phyloP scores from a whole-genome alignment of 2,797 vertebrate genomes.

The Ateles fusciceps region DNA sequence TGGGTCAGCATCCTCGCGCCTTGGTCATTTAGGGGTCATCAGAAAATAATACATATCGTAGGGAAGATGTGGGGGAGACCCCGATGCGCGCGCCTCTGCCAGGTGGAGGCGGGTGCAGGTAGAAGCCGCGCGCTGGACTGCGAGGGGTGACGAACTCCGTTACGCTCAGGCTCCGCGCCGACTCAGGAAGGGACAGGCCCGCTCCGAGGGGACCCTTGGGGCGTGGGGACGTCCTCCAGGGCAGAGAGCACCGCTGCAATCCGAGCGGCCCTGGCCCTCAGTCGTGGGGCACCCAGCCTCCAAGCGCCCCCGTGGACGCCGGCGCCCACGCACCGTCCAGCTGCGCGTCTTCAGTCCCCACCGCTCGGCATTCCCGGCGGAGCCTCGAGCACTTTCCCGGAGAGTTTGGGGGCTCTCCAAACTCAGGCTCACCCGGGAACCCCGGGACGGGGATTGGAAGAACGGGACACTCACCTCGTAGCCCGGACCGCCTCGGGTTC shows the following conservation, averaged over 20 bases:
- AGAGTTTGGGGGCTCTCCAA: background rate
- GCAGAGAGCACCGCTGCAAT: rapidly evolving
- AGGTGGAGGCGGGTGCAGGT: background rate
- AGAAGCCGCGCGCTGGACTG: background rate
- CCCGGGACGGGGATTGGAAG: background rate
- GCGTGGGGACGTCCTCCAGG: background rate
- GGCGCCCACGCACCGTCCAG: background rate
- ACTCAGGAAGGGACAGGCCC: background rate
- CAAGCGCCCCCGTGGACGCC: rapidly evolving
- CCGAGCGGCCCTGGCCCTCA: background rate
- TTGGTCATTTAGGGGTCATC: background rate
- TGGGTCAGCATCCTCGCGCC: background rate
- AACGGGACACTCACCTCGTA: constrained; percentile 78
- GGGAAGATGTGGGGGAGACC: background rate
- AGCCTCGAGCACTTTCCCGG: background rate
- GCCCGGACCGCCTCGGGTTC: constrained; percentile 48
- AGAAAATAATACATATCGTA: background rate
- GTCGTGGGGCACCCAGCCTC: background rate
- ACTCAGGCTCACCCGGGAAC: background rate
- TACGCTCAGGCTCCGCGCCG: background rate
- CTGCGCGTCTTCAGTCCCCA: rapidly evolving
- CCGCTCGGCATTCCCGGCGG: background rate
- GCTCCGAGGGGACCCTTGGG: background rate
- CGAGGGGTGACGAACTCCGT: rapidly evolving
- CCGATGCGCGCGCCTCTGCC: background rate